Percentiles rank a stretch among this genome's conserved stretches.
These are phyloP conservation scores for Halisarca cf. caerulea DNA, from an alignment of 37 sponge, comb jelly and placozoan genomes.

Conservation along the genomic window DNA sequence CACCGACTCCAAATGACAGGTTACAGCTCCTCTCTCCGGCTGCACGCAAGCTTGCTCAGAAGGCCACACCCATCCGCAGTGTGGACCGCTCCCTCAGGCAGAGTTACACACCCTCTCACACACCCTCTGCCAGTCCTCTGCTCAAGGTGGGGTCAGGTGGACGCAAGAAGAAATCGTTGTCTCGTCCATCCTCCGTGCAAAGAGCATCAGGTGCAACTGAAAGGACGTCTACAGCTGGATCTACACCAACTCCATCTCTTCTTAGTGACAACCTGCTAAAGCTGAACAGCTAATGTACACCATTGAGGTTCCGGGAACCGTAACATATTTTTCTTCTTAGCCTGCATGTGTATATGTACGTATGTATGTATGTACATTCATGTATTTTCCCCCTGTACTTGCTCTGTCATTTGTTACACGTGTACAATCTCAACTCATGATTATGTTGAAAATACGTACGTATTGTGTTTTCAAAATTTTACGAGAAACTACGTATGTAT, in stretches of 20 bases:
- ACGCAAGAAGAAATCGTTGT: not conserved
- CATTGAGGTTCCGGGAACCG: no score
- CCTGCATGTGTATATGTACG: not conserved
- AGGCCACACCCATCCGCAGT: constrained; percentile 34
- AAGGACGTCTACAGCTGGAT: not conserved
- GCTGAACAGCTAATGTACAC: not conserved
- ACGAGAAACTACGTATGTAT: no score
- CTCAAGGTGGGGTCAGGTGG: not conserved
- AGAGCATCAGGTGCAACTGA: not conserved
- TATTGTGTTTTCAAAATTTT: no score
- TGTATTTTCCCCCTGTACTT: no score
- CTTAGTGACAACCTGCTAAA: constrained; percentile 26
- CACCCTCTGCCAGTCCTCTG: not conserved
- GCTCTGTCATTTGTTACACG: not conserved
- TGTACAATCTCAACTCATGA: no score
- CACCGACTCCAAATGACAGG: constrained; percentile 51
- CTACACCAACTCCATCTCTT: constrained; percentile 3
- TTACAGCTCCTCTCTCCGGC: constrained; percentile 82
- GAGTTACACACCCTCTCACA: constrained; percentile 67
- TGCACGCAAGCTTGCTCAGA: constrained; percentile 65
- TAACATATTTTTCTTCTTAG: no score
- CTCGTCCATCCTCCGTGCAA: not conserved
- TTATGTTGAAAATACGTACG: no score
- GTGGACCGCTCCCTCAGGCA: constrained; percentile 51
- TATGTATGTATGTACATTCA: constrained; percentile 3